A percentile compares a stretch with the other conserved stretches of the same genome.
Conservation (phyloP, 1,140 invertebrate species). For the Penaeus japonicus region DNA sequence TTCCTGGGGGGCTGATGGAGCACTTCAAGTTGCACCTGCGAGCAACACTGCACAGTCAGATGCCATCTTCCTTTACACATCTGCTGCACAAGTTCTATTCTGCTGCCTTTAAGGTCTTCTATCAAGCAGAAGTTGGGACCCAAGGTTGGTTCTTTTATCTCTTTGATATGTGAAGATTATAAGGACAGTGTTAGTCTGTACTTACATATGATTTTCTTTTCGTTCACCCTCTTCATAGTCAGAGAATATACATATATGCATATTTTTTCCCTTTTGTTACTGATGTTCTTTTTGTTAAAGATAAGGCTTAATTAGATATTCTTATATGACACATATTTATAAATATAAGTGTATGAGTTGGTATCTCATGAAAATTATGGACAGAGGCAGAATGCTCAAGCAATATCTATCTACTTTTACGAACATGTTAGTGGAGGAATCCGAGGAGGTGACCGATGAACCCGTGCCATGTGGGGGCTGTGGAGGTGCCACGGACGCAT, state of each 20-base stretch:
- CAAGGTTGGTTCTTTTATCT: constrained; percentile 25
- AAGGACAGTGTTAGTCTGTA: background rate
- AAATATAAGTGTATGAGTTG: no score
- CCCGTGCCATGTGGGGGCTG: constrained; percentile 42
- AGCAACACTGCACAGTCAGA: constrained; percentile 55
- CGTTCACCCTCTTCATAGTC: background rate
- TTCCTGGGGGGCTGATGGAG: constrained; percentile 40
- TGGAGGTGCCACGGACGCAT: constrained; percentile 30
- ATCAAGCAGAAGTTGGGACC: constrained; percentile 40
- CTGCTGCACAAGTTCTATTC: constrained; percentile 49
- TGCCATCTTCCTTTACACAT: constrained; percentile 37
- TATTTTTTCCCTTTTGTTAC: background rate
- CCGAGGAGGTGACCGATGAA: constrained; percentile 39
- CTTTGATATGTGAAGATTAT: no score
- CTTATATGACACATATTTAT: no score
- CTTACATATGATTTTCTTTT: background rate
- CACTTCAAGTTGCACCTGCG: constrained; percentile 47
- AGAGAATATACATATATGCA: background rate
- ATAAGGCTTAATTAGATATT: no score
- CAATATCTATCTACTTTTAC: background rate
- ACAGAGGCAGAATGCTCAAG: no score
- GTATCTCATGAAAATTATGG: no score
- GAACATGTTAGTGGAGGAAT: constrained; percentile 4
- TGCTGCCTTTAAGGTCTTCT: constrained; percentile 54
- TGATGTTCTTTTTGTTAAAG: no score